Conservation (phyloP, 2,888 invertebrate species). For the Ectemnius continuus region DNA sequence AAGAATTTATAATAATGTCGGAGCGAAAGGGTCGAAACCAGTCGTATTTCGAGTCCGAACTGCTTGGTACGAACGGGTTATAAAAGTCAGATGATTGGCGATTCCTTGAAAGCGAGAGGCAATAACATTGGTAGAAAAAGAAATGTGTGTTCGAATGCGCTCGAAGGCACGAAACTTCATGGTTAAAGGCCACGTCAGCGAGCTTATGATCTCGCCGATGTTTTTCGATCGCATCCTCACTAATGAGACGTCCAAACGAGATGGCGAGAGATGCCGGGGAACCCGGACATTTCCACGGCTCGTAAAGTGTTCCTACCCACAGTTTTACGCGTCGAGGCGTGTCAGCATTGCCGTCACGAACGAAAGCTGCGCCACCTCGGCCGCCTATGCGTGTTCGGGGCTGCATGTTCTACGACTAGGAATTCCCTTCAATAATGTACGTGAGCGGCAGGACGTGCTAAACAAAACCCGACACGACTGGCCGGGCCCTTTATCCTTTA, state of each 20-base stretch:
- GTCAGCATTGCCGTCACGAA: conserved; percentile 36
- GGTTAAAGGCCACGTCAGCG: no score
- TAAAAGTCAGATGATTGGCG: no score
- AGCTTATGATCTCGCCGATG: conserved; percentile 9
- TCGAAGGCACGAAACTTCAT: no score
- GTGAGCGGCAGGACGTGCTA: conserved; percentile 17
- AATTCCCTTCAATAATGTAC: conserved; percentile 32
- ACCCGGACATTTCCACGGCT: conserved; percentile 38
- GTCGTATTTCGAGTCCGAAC: no score
- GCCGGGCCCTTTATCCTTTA: conserved; percentile 37
- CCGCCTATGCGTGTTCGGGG: neutral
- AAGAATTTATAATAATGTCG: no score
- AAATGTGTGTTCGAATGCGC: no score
- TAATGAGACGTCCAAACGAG: conserved; percentile 54
- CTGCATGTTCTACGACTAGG: conserved; percentile 21
- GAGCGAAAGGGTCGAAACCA: no score
- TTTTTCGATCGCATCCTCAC: conserved; percentile 37
- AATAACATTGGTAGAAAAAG: no score
- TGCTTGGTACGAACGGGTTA: no score
- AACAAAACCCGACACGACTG: conserved; percentile 15
- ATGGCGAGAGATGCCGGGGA: conserved; percentile 19
- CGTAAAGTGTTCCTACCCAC: conserved; percentile 42
- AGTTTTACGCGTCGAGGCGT: conserved; percentile 44
- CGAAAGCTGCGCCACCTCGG: neutral
- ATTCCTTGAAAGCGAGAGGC: no score